These are phyloP conservation scores for Elysia chlorotica DNA, from an alignment of 1,140 invertebrate genomes.

Conservation along the genomic window DNA sequence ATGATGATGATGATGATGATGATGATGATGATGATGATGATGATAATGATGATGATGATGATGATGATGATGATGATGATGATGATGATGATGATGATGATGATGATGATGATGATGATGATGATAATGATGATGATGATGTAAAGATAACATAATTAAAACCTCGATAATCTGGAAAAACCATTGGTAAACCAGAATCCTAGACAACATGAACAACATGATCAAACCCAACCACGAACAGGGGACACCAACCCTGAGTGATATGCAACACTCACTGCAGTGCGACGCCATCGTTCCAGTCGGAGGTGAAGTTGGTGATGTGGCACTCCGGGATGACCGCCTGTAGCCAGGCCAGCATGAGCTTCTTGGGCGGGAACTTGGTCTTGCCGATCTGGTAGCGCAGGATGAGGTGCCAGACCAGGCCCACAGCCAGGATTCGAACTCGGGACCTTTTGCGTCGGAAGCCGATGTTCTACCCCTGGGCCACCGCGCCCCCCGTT, in stretches of 20 bases:
- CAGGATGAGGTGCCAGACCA: conserved; percentile 98
- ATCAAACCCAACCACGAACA: not conserved
- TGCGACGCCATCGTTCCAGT: conserved; percentile 93
- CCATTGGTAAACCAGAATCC: not conserved
- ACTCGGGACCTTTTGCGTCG: no score
- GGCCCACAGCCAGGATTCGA: conserved; percentile 91
- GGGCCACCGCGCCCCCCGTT: no score
- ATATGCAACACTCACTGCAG: conserved; percentile 59
- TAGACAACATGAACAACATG: not conserved
- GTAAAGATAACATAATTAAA: not conserved
- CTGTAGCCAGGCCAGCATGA: conserved; percentile 97
- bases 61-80: not conserved
- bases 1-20: no score
- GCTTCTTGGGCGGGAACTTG: conserved; percentile 94
- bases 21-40: no score
- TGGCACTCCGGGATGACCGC: conserved; percentile 90
- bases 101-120: not conserved
- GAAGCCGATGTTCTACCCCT: no score
- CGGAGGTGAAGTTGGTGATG: conserved; percentile 92
- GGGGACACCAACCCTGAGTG: not conserved
- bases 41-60: no score
- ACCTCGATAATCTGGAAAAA: not conserved
- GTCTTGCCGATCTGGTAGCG: conserved; percentile 93
- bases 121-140: not conserved
- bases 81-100: not conserved